These are phyloP conservation scores for Embidobia sp. DNA, from an alignment of 2,888 invertebrate species.

Conservation along the genomic window DNA sequence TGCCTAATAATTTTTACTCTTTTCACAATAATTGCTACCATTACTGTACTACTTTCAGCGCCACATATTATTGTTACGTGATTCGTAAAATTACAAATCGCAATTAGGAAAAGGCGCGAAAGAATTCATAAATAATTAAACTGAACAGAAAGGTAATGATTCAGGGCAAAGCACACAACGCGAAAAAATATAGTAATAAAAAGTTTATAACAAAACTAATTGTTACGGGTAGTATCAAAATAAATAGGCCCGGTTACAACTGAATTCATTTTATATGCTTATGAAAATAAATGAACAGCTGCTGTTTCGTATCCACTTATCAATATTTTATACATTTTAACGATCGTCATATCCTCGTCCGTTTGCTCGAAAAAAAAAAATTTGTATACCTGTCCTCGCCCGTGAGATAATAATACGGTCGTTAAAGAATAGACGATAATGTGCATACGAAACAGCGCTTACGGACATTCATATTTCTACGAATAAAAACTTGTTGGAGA, in stretches of 20 bases:
- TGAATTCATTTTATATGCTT: constrained; percentile 67
- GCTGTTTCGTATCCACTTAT: constrained; percentile 52
- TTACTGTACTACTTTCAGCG: constrained; percentile 97
- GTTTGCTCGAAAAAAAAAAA: constrained; percentile 52
- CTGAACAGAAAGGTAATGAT: constrained; percentile 44
- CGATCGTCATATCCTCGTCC: constrained; percentile 64
- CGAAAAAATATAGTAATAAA: constrained; percentile 42
- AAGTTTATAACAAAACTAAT: constrained; percentile 46
- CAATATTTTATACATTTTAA: constrained; percentile 64
- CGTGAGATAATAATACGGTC: constrained; percentile 56
- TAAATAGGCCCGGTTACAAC: constrained; percentile 64
- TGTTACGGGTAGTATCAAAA: constrained; percentile 69
- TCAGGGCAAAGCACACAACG: constrained; percentile 46
- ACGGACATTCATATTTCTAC: constrained; percentile 39
- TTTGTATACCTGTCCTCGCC: constrained; percentile 58
- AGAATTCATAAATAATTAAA: constrained; percentile 17
- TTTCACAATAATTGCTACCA: constrained; percentile 98
- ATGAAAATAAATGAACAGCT: constrained; percentile 54
- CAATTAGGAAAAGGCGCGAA: constrained; percentile 62
- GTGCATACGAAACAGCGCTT: constrained; percentile 57
- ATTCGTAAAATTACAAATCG: constrained; percentile 75
- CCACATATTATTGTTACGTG: constrained; percentile 97
- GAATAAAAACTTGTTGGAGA: constrained; percentile 30
- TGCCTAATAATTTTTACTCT: constrained; percentile 99
- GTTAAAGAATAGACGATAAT: constrained; percentile 51